phyloP scores from a whole-genome alignment of 2,797 vertebrate genomes.

The Vespertilio murinus region DNA sequence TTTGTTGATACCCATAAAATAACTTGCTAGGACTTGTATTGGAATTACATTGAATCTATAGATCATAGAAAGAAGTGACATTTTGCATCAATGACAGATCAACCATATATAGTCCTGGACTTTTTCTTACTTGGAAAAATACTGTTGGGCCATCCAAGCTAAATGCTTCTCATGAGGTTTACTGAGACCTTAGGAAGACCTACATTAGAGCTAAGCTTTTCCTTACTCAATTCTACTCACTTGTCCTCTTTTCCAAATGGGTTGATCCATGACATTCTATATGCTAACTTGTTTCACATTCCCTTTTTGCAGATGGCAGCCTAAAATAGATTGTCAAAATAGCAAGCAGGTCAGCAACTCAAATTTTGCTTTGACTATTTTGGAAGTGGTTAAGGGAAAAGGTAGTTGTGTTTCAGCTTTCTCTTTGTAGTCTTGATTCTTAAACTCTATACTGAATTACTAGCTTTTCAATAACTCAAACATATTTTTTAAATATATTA shows the following conservation, averaged over 20 bases:
- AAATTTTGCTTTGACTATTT: not conserved
- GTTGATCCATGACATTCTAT: not conserved
- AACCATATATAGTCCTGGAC: not conserved
- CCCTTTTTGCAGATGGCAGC: not conserved
- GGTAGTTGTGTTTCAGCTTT: not conserved
- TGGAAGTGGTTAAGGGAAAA: not conserved
- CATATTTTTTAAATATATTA: not conserved
- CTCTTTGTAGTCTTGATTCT: not conserved
- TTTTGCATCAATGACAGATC: not conserved
- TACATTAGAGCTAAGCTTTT: not conserved
- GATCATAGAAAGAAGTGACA: not conserved
- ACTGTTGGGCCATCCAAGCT: not conserved
- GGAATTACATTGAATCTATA: not conserved
- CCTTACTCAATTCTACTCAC: not conserved
- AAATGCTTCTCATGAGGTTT: not conserved
- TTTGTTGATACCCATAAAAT: not conserved
- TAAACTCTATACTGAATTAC: not conserved
- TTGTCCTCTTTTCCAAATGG: not conserved
- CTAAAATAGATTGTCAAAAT: not conserved
- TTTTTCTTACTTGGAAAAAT: not conserved
- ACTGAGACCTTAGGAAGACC: not conserved
- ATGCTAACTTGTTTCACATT: not conserved
- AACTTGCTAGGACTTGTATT: not conserved
- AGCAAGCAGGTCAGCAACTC: not conserved
- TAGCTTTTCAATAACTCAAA: not conserved